Conservation (phyloP, 2,113 vertebrate genomes). For the Petromus typicus region DNA sequence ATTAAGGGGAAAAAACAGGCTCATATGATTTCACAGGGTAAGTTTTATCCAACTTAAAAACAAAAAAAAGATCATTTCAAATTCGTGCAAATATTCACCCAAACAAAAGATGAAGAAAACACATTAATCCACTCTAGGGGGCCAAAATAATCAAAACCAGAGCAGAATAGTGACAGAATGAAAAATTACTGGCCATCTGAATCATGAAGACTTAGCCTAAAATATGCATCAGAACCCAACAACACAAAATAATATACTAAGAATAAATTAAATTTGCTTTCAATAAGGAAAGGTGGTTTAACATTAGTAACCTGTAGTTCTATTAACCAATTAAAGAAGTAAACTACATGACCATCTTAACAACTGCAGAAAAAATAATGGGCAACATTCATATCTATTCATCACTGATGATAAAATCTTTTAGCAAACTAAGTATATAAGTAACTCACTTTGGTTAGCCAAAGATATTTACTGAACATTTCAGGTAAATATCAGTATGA, state of each 20-base stretch:
- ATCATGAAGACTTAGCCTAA: slow-evolving; percentile 14
- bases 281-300: not conserved
- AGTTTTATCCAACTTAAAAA: slow-evolving; percentile 21
- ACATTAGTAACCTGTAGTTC: not conserved
- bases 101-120: slow-evolving; percentile 31
- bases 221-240: slow-evolving; percentile 9
- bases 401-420: not conserved
- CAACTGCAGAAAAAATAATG: not conserved
- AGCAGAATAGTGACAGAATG: not conserved
- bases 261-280: not conserved
- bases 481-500: not conserved
- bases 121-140: not conserved
- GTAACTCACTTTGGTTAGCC: not conserved
- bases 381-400: not conserved
- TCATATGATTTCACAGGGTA: not conserved
- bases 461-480: not conserved
- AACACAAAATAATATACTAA: not conserved
- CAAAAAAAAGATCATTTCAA: not conserved
- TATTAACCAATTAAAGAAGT: not conserved
- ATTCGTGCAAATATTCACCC: not conserved
- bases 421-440: slow-evolving; percentile 16
- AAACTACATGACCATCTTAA: not conserved
- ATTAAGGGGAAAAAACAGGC: not conserved
- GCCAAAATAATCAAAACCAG: not conserved
- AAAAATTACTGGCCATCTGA: not conserved